Evolutionary conservation across 2,797 vertebrate genomes (phyloP), one percentile per base, ranked within the genome.

Genomic region (Sylvilagus floridanus): DNA sequence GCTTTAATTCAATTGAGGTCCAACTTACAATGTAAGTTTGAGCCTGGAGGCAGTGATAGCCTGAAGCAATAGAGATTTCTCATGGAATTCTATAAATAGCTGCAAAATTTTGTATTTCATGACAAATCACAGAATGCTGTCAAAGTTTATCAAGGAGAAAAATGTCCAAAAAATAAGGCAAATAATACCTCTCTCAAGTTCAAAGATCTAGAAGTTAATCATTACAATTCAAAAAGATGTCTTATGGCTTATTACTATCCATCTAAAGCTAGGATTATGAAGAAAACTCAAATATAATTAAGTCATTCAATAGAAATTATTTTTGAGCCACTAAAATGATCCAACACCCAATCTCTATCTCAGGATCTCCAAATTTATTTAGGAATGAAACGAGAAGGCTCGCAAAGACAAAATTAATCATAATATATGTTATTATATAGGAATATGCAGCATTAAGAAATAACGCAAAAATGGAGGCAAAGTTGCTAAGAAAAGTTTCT

Each of bases 231-330:
- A 71, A 86, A 54, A 28, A 68, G 26, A 32, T 82, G 11, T 66
- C 16, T 69, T 37, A 21, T 2, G 1, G 60, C 69, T 73, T 42
- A 26, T 28, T 28, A 69, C 21, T 57, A 30, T 42, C 16, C 30
- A n/a, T 35, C 72, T 30, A 84, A 16, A 66, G 24, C 16, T 28
- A 19, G 26, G 21, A 9, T 95, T 79, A 62, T 37, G 13, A 81
- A 30, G 54, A 77, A 75, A 76, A 54, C 26, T 50, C 28, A 47
- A 76, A 54, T 73, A 52, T 37, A 87, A 54, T 37, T 77, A 60
- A 94, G 22, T 52, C 72, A 71, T 32, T 90, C 28, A 35, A 30
- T 2, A 77, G 7, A 91, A 82, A 91, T 35, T 60, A 84, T 94
- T 63, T n/a, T 42, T 86, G 63, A 96, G 30, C 11, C 16, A 57